A percentile compares a stretch with the other conserved stretches of the same genome.
These are phyloP conservation scores for Petrolisthes manimaculis DNA, from an alignment of 2,888 invertebrate species.

Conservation along the genomic window DNA sequence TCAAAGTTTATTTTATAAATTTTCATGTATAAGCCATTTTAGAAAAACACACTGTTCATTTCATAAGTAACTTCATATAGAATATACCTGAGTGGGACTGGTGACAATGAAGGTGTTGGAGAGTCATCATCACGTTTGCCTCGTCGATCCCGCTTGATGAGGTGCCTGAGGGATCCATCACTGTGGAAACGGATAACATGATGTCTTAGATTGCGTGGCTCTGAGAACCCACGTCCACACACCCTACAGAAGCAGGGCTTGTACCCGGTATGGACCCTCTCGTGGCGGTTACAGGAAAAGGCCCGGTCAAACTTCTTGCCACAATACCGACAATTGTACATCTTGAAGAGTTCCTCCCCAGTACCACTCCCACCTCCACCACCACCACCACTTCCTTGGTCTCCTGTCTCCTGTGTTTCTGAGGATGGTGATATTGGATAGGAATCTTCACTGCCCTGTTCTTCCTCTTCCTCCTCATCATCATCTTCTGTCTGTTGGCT, in stretches of 20 bases:
- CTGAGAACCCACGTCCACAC: constrained; percentile 64
- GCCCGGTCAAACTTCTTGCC: constrained; percentile 65
- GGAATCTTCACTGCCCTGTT: constrained; percentile 49
- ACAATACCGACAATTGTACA: constrained; percentile 63
- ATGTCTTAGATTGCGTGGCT: constrained; percentile 63
- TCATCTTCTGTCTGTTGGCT: background rate
- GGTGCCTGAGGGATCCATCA: constrained; percentile 64
- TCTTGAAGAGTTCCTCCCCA: constrained; percentile 62
- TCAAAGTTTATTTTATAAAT: too few species aligned
- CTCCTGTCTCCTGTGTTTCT: constrained; percentile 38
- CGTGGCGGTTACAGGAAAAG: constrained; percentile 65
- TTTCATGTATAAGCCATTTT: too few species aligned
- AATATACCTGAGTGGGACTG: constrained; percentile 35
- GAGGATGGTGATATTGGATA: constrained; percentile 53
- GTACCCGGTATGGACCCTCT: constrained; percentile 64
- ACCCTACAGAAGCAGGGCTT: constrained; percentile 64
- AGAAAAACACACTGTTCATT: too few species aligned
- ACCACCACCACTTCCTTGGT: background rate
- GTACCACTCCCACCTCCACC: constrained; percentile 4
- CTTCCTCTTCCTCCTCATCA: constrained; percentile 40
- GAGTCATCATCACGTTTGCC: constrained; percentile 33
- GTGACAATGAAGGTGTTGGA: constrained; percentile 33
- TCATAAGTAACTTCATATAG: too few species aligned
- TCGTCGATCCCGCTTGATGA: constrained; percentile 61
- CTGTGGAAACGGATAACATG: constrained; percentile 65